phyloP scores from a whole-genome alignment of 2,888 invertebrate species.

The Gryllus longicercus region DNA sequence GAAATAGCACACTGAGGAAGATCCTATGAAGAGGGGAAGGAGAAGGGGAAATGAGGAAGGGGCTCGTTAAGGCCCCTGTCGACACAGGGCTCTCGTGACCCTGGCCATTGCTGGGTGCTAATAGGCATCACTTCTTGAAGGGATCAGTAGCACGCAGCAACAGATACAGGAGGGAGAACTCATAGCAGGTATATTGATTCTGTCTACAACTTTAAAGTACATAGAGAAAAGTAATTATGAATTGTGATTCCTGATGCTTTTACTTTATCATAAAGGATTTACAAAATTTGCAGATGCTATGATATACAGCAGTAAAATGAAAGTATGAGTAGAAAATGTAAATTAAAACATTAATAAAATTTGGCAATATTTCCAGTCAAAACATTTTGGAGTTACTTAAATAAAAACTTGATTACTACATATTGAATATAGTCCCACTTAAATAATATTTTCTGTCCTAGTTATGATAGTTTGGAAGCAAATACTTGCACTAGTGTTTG shows the following conservation, averaged over 20 bases:
- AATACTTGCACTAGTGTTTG: slow-evolving; percentile 39
- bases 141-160: not conserved
- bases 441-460: not conserved
- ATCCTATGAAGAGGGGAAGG: not conserved
- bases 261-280: too few relatives aligned
- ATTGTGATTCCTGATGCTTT: too few relatives aligned
- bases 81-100: not conserved
- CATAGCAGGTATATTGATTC: not conserved
- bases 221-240: too few relatives aligned
- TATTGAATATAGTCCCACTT: not conserved
- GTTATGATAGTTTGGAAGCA: not conserved
- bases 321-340: too few relatives aligned
- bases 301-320: too few relatives aligned
- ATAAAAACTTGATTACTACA: not conserved
- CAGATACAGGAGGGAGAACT: not conserved
- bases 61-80: slow-evolving; percentile 7
- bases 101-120: not conserved
- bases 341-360: too few relatives aligned
- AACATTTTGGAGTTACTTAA: too few relatives aligned
- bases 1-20: too few relatives aligned
- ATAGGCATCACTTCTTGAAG: not conserved
- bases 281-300: too few relatives aligned
- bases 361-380: too few relatives aligned
- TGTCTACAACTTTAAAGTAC: too few relatives aligned
- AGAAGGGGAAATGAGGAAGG: slow-evolving; percentile 17